A percentile compares a stretch with the other conserved stretches of the same genome.
Conservation (phyloP, 2,888 invertebrate species). For the Poecilus cupreus region DNA sequence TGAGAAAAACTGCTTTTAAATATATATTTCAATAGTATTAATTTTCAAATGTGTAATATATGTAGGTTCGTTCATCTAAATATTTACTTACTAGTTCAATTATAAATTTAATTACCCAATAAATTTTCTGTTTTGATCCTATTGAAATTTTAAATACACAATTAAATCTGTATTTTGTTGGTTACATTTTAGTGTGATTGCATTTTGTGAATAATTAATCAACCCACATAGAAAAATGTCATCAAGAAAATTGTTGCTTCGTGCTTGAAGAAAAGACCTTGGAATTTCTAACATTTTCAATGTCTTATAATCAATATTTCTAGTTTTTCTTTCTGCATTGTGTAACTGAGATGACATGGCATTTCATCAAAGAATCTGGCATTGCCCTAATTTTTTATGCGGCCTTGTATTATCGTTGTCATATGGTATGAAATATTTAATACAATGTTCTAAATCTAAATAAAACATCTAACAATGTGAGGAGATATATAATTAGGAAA, state of each 20-base stretch:
- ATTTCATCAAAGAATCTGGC: background rate
- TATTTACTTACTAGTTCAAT: background rate
- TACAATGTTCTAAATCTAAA: slow-evolving; percentile 5
- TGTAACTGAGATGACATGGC: background rate
- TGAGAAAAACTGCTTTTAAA: too few species aligned
- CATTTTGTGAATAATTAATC: background rate
- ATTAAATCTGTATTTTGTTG: background rate
- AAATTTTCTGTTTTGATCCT: background rate
- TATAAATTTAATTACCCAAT: background rate
- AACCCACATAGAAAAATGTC: background rate
- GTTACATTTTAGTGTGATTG: background rate
- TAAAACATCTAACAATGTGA: background rate
- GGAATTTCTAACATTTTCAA: background rate
- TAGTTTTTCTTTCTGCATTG: background rate
- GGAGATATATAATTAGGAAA: background rate
- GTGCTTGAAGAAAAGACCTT: background rate
- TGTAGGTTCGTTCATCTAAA: background rate
- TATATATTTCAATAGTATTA: background rate
- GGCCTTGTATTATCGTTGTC: too few species aligned
- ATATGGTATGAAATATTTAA: too few species aligned
- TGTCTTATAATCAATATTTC: too few species aligned
- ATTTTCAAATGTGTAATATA: background rate
- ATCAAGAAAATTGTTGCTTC: background rate
- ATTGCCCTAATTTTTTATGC: too few species aligned
- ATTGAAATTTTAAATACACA: background rate